Evolutionary conservation across 37 sponge, comb jelly and placozoan species (phyloP).

Genomic region (Trichoplax adhaerens): DNA sequence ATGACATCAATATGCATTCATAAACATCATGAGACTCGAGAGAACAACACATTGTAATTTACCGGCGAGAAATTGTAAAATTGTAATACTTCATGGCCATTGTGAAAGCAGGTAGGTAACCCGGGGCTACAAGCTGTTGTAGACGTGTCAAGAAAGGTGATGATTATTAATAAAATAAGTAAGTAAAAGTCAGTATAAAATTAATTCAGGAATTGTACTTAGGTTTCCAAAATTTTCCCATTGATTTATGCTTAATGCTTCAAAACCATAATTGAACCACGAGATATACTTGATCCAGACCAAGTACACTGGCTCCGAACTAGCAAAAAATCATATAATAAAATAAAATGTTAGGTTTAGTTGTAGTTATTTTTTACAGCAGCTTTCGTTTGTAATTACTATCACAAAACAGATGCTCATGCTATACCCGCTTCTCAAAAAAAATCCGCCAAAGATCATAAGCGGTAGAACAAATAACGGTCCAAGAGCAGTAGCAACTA

Average conservation of each 20-base stretch:
- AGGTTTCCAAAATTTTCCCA: neutral
- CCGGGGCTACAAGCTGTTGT: too few relatives aligned
- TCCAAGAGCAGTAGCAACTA: constrained; percentile 15
- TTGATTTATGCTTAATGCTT: constrained; percentile 16
- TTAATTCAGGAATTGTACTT: too few relatives aligned
- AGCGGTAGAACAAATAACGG: constrained; percentile 17
- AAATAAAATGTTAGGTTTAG: neutral
- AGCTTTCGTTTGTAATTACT: neutral
- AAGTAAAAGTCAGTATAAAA: too few relatives aligned
- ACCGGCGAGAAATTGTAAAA: too few relatives aligned
- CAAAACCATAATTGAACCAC: constrained; percentile 27
- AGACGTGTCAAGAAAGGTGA: too few relatives aligned
- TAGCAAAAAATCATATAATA: neutral
- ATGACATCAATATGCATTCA: too few relatives aligned
- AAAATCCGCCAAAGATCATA: constrained; percentile 22
- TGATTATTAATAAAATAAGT: too few relatives aligned
- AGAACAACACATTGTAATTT: too few relatives aligned
- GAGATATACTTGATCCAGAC: constrained; percentile 19
- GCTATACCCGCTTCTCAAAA: neutral
- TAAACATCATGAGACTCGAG: too few relatives aligned
- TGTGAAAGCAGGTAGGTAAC: too few relatives aligned
- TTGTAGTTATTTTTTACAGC: constrained; percentile 3
- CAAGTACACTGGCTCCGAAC: constrained; percentile 6
- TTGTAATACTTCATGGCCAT: too few relatives aligned
- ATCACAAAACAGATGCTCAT: too few relatives aligned